Base-by-base conservation (phyloP, 2,888 invertebrate species). In the Lepidocyrtoides sp. region DNA sequence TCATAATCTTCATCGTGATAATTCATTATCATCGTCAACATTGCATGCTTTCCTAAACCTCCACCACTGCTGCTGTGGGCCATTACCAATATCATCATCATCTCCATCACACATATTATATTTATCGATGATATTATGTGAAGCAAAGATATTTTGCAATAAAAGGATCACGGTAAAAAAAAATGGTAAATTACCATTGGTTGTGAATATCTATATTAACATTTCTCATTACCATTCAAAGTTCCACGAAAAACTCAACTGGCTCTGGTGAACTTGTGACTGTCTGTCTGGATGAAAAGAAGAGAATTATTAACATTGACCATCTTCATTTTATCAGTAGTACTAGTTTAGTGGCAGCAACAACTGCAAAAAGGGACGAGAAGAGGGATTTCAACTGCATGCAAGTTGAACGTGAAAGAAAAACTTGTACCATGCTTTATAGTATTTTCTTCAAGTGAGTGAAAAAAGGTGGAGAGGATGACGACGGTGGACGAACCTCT, bases 1-100 rank as follows among this genome's bases (percentile, higher is more conserved):
- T 85, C 84, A 54, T 85, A 84, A 84, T 72, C 66, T 60, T 69
- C 69, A 69, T 69, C 36, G 17, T 69, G 36, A 29, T 17, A 69
- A 69, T 32, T 54, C 63, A 60, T 63, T 23, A 32, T 29, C 32
- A 29, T 63, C 63, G 32, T 29, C 63, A 57, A 57, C 57, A 57
- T 23, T 57, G 57, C 57, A 57, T 57, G 32, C 63, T n/a, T n/a
- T n/a, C n/a, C n/a, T n/a, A n/a, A n/a, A 69, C 36, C 23, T 10
- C 17, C 14, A 66, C 12, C 66, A 14, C 36, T 23, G 23, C 36
- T 69, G 36, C n/a, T 32, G 32, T 17, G 36, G 66, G n/a, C 10
- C 36, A n/a, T 69, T 7, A 17, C 29, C 29, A 14, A 14, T 12
- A 14, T 69, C 17, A 17, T 63, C 29, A 14, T 29, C 26, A 14